Evolutionary conservation across 2,113 vertebrate species (phyloP).

Genomic region (Antechinus flavipes): DNA sequence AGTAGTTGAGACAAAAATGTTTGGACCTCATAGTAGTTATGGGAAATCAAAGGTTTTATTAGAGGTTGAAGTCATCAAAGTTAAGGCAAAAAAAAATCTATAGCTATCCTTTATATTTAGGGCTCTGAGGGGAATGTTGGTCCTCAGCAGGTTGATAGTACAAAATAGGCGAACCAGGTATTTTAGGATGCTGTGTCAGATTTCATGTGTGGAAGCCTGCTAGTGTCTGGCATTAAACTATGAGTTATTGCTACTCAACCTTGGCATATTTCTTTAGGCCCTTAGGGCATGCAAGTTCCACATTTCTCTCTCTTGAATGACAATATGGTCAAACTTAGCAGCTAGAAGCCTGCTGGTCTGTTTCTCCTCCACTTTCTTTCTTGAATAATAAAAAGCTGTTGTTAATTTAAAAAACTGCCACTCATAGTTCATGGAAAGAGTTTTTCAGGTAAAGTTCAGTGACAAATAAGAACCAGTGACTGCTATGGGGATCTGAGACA

Average conservation of each 20-base stretch:
- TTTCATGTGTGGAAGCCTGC: slow-evolving; percentile 50
- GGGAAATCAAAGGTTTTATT: slow-evolving; percentile 76
- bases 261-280: slow-evolving; percentile 60
- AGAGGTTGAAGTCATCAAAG: slow-evolving; percentile 66
- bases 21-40: slow-evolving; percentile 61
- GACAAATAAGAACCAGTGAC: slow-evolving; percentile 56
- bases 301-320: slow-evolving; percentile 66
- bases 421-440: slow-evolving; percentile 67
- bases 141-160: slow-evolving; percentile 69
- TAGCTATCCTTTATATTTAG: slow-evolving; percentile 61
- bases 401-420: slow-evolving; percentile 85
- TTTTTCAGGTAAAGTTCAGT: slow-evolving; percentile 70
- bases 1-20: slow-evolving; percentile 66
- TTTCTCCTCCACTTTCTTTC: slow-evolving; percentile 67
- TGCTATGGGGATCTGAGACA: slow-evolving; percentile 71
- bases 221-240: slow-evolving; percentile 60
- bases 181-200: slow-evolving; percentile 71
- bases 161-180: slow-evolving; percentile 75
- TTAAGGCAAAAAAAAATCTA: slow-evolving; percentile 58
- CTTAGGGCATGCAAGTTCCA: slow-evolving; percentile 8
- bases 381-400: slow-evolving; percentile 72
- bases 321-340: slow-evolving; percentile 62
- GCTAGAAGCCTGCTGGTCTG: slow-evolving; percentile 49
- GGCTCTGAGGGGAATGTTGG: slow-evolving; percentile 66
- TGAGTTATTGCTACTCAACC: slow-evolving; percentile 70